Evolutionary conservation across 2,113 vertebrate genomes (phyloP).

Genomic region (Phoenicopterus ruber): DNA sequence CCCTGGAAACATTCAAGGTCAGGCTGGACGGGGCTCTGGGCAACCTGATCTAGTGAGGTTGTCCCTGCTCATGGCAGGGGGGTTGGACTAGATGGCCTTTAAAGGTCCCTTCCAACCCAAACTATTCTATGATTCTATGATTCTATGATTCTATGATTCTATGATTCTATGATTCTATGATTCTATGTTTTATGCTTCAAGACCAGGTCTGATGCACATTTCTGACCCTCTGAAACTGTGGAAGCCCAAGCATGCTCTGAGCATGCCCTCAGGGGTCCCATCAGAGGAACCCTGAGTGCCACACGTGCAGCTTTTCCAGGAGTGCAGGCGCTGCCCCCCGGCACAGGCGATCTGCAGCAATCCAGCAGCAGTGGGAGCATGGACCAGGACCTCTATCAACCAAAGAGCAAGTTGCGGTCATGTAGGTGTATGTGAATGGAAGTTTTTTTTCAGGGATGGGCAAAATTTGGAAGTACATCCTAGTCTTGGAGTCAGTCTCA

Average conservation of each 20-base stretch:
- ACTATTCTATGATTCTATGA: no score
- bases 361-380: neutral
- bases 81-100: no score
- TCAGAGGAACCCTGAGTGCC: neutral
- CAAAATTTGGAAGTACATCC: neutral
- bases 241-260: neutral
- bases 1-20: no score
- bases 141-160: no score
- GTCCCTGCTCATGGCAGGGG: no score
- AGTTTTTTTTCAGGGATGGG: neutral
- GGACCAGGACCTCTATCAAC: neutral
- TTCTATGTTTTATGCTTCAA: neutral
- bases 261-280: no score
- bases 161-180: no score
- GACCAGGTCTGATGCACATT: neutral
- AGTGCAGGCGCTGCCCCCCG: neutral
- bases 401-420: neutral
- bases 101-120: no score
- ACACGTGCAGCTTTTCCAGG: neutral
- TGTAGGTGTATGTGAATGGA: neutral
- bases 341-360: no score
- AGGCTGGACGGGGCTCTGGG: no score
- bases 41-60: no score
- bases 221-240: neutral
- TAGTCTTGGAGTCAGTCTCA: neutral